Percentiles rank a stretch among this genome's conserved stretches.
phyloP scores from a whole-genome alignment of 92 coral and sea anemone genomes.

The Parazoanthus atlanticus region DNA sequence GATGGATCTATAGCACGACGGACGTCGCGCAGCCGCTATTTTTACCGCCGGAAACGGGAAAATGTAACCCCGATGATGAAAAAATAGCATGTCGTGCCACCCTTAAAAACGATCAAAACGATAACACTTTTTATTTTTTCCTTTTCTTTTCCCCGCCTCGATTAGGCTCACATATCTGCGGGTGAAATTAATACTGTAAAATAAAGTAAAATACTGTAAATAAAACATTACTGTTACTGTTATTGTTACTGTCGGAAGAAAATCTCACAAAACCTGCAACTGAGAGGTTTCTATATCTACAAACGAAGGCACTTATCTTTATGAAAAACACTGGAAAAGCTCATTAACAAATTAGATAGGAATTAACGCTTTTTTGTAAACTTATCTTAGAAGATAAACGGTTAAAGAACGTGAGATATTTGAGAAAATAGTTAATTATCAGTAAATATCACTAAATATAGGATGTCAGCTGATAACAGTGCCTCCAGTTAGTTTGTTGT shows the following conservation, averaged over 20 bases:
- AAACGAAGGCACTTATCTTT: background rate
- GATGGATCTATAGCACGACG: too few relatives aligned
- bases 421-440: too few relatives aligned
- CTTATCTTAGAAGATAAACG: slow-evolving; percentile 6
- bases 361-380: background rate
- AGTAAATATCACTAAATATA: background rate
- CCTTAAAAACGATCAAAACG: background rate
- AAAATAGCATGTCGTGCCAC: background rate
- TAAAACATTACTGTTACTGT: too few relatives aligned
- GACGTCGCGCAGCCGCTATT: too few relatives aligned
- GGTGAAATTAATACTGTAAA: too few relatives aligned
- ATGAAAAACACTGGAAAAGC: background rate
- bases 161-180: too few relatives aligned
- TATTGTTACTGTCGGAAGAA: background rate
- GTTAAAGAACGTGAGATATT: slow-evolving; percentile 8
- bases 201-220: too few relatives aligned
- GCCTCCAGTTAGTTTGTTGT: background rate
- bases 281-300: background rate
- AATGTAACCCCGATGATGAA: too few relatives aligned
- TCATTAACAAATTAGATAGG: background rate
- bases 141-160: too few relatives aligned
- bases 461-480: background rate
- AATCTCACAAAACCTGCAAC: background rate
- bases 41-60: too few relatives aligned
- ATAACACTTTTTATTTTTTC: too few relatives aligned